Evolutionary conservation across 1,140 invertebrate genomes (phyloP), one percentile per base, ranked within the genome.

Genomic region (Drosophila fuyamai): DNA sequence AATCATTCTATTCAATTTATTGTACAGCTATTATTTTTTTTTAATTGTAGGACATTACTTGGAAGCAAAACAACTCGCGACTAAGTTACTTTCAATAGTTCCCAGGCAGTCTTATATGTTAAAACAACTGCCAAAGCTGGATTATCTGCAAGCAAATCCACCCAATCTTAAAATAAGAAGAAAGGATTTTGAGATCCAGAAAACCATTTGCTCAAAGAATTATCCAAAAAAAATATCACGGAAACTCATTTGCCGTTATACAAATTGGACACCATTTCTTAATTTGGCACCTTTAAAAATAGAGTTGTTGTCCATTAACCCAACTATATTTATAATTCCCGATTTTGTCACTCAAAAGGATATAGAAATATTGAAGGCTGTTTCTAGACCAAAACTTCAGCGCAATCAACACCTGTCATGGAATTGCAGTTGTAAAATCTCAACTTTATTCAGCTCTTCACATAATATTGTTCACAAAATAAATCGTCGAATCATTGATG

Each of bases 381-480:
- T 38, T 5, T 9, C 63, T 13, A 47, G n/a, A 56, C 16, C 27
- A 6, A 14, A 40, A 9, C 50, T 70, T 12, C 9, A 56, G 56
- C 41, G 63, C 14, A 6, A 16, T 2, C 10, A 38, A 6, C 12
- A 40, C 1, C 0, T 55, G 0, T 70, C 66, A 0, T 13, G 41
- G 32, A 70, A 70, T 18, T 70, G 41, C 41, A 68, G 41, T 46
- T 70, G 63, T 27, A 70, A 16, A 14, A 23, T 68, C 0, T 48
- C 38, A 7, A 16, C 47, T 1, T 27, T 70, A 3, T 46, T 9
- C 0, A n/a, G 13, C 10, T 38, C 18, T 14, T n/a, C 14, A 8
- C 16, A 47, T 32, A 4, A 56, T 23, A 35, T 70, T 16, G 43
- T 56, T n/a, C 13, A 35, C 5, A 70, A 32, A 9, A 46, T 70